Percentiles rank a stretch among this genome's conserved stretches.
Conservation (phyloP, 1,140 invertebrate species). For the Bombus ignitus region DNA sequence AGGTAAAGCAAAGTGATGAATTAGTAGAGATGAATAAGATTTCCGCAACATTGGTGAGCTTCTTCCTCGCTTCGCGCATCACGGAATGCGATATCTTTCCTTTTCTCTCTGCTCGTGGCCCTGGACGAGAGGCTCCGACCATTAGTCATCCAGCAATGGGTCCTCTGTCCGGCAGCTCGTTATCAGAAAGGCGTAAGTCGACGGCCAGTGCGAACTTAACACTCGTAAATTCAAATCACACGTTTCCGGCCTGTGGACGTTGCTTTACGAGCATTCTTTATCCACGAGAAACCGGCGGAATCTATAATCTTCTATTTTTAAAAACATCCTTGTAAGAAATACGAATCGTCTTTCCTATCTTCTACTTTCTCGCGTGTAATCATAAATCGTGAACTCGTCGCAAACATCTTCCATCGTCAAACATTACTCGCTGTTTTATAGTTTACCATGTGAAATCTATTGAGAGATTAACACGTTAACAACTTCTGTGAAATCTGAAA, state of each 20-base stretch:
- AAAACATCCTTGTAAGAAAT: neutral
- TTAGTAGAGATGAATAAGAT: neutral
- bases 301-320: neutral
- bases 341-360: neutral
- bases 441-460: neutral
- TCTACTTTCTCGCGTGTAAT: no score
- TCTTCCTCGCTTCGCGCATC: conserved; percentile 57
- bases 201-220: conserved; percentile 48
- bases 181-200: conserved; percentile 61
- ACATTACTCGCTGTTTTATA: neutral
- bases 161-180: conserved; percentile 62
- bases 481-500: neutral
- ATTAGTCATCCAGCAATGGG: conserved; percentile 68
- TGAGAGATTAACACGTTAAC: neutral
- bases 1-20: neutral
- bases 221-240: conserved; percentile 61
- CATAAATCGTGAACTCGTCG: no score
- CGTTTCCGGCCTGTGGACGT: conserved; percentile 26
- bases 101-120: conserved; percentile 8
- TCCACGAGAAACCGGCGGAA: neutral
- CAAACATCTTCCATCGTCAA: neutral
- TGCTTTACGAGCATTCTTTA: conserved; percentile 15
- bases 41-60: conserved; percentile 18
- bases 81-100: conserved; percentile 55
- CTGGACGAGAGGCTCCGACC: conserved; percentile 41